Evolutionary conservation across 2,888 invertebrate species (phyloP).

Genomic region (Ophion obscuratus): DNA sequence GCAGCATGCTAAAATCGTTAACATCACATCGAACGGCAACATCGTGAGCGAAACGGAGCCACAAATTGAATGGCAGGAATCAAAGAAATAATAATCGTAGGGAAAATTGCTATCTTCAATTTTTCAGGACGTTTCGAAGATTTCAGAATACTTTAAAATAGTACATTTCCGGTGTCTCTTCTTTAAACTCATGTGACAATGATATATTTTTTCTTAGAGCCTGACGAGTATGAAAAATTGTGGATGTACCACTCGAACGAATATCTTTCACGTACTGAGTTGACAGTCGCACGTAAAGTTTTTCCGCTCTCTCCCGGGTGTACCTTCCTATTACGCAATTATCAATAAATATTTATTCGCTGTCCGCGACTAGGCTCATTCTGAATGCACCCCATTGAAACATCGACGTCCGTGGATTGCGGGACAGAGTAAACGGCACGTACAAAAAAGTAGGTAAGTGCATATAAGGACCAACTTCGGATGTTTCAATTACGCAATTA

Average conservation of each 20-base stretch:
- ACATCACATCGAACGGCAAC: not conserved
- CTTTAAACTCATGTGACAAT: not conserved
- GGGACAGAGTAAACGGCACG: not conserved
- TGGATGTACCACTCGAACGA: not conserved
- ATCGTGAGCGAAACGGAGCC: not conserved
- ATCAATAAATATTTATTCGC: not conserved
- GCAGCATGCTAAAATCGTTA: slow-evolving; percentile 1
- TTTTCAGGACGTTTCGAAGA: too few relatives aligned
- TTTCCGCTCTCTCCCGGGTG: not conserved
- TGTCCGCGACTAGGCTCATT: not conserved
- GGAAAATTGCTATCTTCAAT: too few relatives aligned
- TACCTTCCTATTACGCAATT: not conserved
- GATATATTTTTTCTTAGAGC: not conserved
- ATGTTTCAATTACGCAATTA: not conserved
- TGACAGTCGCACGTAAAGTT: too few relatives aligned
- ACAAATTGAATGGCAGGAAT: not conserved
- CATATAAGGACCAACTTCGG: not conserved
- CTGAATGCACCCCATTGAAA: not conserved
- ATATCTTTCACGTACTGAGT: not conserved
- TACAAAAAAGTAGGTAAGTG: not conserved
- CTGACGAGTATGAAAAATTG: too few relatives aligned
- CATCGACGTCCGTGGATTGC: not conserved
- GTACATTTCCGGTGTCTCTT: not conserved
- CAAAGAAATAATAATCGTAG: not conserved
- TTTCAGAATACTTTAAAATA: too few relatives aligned